These are phyloP conservation scores for Deladenus siricidicola DNA, from an alignment of 2,888 invertebrate genomes.

Conservation along the genomic window DNA sequence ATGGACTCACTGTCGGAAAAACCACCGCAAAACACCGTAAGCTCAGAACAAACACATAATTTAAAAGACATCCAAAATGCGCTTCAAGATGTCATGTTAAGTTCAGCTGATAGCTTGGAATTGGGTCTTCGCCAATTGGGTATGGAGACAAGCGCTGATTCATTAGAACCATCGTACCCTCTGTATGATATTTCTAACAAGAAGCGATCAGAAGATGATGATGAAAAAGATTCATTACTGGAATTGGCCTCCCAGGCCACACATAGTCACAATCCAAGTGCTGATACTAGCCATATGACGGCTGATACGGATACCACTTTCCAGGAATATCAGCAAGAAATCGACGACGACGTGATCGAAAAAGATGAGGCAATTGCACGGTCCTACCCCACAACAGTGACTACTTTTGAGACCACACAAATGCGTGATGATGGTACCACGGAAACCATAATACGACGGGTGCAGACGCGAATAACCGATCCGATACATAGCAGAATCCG, in stretches of 20 bases:
- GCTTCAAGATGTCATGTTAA: conserved; percentile 21
- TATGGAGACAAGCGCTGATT: conserved; percentile 33
- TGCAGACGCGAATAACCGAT: conserved; percentile 48
- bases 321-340: conserved; percentile 35
- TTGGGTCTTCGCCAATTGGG: background rate
- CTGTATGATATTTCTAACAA: conserved; percentile 13
- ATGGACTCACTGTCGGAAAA: conserved; percentile 10
- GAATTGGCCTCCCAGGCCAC: conserved; percentile 16
- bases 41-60: conserved; percentile 3
- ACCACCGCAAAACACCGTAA: conserved; percentile 4
- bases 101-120: conserved; percentile 25
- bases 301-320: conserved; percentile 47
- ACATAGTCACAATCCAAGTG: background rate
- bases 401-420: conserved; percentile 51
- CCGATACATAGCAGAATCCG: conserved; percentile 47
- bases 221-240: conserved; percentile 40
- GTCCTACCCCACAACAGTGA: conserved; percentile 47
- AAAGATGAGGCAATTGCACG: conserved; percentile 41
- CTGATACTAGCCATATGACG: conserved; percentile 23
- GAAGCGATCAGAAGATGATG: background rate
- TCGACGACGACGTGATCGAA: conserved; percentile 20
- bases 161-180: conserved; percentile 21
- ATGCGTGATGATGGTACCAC: conserved; percentile 43
- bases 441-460: conserved; percentile 50
- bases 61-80: background rate